Evolutionary conservation across 2,113 vertebrate species (phyloP).

Genomic region (Dromas ardeola): DNA sequence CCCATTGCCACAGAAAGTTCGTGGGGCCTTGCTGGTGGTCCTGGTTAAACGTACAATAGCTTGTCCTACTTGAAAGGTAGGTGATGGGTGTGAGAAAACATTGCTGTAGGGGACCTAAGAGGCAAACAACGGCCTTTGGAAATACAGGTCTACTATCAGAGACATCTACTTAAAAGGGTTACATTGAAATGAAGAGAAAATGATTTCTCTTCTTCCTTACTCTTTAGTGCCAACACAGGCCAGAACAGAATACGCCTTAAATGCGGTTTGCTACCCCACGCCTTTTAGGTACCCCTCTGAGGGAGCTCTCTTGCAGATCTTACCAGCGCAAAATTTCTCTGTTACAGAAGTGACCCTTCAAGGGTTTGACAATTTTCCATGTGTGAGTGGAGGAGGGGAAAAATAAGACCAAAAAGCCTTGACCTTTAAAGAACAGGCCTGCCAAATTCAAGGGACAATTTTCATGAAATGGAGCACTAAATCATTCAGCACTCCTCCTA

Average conservation of each 20-base stretch:
- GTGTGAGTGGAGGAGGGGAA: neutral
- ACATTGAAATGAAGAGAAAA: neutral
- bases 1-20: neutral
- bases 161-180: neutral
- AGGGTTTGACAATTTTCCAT: neutral
- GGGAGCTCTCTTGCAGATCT: neutral
- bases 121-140: neutral
- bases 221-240: neutral
- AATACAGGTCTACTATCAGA: neutral
- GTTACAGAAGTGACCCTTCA: neutral
- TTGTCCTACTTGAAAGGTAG: neutral
- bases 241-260: neutral
- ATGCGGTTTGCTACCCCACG: neutral
- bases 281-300: neutral
- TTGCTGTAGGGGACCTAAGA: neutral
- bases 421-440: neutral
- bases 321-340: neutral
- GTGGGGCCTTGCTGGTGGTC: neutral
- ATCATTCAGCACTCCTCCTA: neutral
- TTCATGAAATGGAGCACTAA: neutral
- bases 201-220: neutral
- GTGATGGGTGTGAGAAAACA: neutral
- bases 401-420: neutral
- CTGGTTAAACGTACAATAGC: neutral
- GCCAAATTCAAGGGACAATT: neutral